Percentiles rank a stretch among this genome's conserved stretches.
phyloP scores from a whole-genome alignment of 2,797 vertebrate genomes.

The Gymnothorax reevesii region DNA sequence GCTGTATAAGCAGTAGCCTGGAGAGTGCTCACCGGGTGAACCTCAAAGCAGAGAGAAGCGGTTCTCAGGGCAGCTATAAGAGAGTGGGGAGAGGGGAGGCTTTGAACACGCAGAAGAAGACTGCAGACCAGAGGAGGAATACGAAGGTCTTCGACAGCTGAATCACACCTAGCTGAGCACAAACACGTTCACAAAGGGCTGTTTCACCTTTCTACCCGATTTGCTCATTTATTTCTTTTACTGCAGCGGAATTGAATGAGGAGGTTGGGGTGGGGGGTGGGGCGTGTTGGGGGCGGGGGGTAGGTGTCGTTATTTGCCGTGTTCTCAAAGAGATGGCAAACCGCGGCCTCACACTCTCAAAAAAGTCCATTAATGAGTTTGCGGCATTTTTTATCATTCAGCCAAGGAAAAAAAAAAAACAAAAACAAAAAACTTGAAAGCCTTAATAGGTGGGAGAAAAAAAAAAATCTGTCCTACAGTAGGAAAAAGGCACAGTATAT shows the following conservation, averaged over 20 bases:
- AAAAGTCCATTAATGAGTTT: slow-evolving; percentile 28
- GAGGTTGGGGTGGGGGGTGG: background rate
- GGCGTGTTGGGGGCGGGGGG: no score
- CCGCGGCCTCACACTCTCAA: slow-evolving; percentile 2
- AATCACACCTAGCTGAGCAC: slow-evolving; percentile 16
- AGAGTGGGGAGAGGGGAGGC: no score
- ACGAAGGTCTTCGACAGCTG: background rate
- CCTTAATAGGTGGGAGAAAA: background rate
- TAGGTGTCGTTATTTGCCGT: background rate
- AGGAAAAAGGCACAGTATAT: background rate
- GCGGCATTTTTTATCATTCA: slow-evolving; percentile 27
- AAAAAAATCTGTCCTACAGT: background rate
- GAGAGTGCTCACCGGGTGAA: background rate
- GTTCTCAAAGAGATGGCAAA: slow-evolving; percentile 22
- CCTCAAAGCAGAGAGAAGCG: background rate
- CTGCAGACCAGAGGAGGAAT: background rate
- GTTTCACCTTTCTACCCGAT: background rate
- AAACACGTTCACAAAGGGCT: background rate
- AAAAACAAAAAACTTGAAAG: slow-evolving; percentile 14
- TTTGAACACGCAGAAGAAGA: background rate
- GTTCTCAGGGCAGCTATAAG: no score
- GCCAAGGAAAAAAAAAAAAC: background rate
- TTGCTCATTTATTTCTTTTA: slow-evolving; percentile 3
- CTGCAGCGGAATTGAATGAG: background rate
- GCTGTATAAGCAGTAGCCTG: background rate